Conservation (phyloP, 2,888 invertebrate species). For the Ormyrus nitidulus region DNA sequence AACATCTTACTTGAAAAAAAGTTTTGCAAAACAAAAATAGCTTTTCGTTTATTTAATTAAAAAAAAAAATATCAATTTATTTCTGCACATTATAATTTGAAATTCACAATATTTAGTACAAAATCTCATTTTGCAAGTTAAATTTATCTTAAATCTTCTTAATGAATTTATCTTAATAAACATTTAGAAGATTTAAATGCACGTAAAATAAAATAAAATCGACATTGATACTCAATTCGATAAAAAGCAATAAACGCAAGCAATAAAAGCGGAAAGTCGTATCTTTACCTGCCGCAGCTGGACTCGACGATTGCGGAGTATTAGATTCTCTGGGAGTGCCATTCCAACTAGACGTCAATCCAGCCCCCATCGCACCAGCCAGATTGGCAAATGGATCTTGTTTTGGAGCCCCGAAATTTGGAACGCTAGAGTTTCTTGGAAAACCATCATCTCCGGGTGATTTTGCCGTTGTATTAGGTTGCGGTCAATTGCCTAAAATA, state of each 20-base stretch:
- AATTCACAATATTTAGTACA: too few relatives aligned
- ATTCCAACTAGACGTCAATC: constrained; percentile 73
- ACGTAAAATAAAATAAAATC: too few relatives aligned
- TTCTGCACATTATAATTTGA: too few relatives aligned
- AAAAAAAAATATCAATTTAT: neutral
- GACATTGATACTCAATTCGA: too few relatives aligned
- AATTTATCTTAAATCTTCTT: neutral
- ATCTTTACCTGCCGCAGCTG: constrained; percentile 65
- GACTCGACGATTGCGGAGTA: constrained; percentile 72
- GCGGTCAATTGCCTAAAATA: constrained; percentile 70
- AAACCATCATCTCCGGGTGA: constrained; percentile 67
- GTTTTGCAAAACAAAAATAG: too few relatives aligned
- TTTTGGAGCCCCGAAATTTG: constrained; percentile 77
- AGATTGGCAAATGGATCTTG: constrained; percentile 87
- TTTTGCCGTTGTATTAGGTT: constrained; percentile 52
- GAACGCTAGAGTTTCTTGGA: constrained; percentile 76
- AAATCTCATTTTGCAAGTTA: too few relatives aligned
- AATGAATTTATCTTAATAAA: neutral
- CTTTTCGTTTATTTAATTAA: neutral
- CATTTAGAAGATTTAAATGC: too few relatives aligned
- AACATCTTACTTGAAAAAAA: neutral
- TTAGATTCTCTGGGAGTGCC: constrained; percentile 73
- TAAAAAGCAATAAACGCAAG: too few relatives aligned
- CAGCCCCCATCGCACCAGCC: constrained; percentile 72
- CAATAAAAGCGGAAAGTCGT: too few relatives aligned